Evolutionary conservation across 2,797 vertebrate genomes (phyloP).

Genomic region (Sebastes kiyomatsui): DNA sequence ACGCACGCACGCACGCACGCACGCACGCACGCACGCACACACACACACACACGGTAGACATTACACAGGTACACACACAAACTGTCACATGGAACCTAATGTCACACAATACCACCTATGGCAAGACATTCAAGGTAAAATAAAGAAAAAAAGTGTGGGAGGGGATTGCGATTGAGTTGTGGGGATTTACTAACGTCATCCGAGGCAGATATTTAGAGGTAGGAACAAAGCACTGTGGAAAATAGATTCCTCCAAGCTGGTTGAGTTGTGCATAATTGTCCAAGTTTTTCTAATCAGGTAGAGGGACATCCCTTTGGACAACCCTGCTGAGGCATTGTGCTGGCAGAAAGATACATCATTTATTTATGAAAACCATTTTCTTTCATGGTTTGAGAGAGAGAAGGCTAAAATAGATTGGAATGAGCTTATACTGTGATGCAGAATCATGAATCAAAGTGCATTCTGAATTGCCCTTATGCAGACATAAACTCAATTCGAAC

Average conservation of each 20-base stretch:
- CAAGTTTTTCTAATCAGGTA: slow-evolving; percentile 49
- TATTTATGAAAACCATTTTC: slow-evolving; percentile 31
- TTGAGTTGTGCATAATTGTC: slow-evolving; percentile 33
- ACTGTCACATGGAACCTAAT: background rate
- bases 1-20: too few relatives aligned
- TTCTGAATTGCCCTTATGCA: background rate
- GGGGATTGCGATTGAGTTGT: background rate
- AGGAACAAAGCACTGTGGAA: slow-evolving; percentile 35
- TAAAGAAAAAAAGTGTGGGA: background rate
- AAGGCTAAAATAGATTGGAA: slow-evolving; percentile 38
- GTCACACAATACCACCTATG: slow-evolving; percentile 17
- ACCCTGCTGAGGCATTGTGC: slow-evolving; percentile 36
- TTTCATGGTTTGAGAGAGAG: slow-evolving; percentile 29
- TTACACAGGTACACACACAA: background rate
- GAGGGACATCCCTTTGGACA: slow-evolving; percentile 51
- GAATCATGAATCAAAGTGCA: background rate
- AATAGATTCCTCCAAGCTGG: slow-evolving; percentile 13
- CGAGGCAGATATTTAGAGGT: background rate
- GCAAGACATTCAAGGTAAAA: slow-evolving; percentile 18
- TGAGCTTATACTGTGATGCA: background rate
- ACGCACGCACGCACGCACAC: background rate
- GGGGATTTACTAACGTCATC: slow-evolving; percentile 9
- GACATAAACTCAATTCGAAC: background rate
- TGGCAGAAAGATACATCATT: slow-evolving; percentile 37
- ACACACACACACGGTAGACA: background rate